Evolutionary conservation across 64 coral and sea anemone genomes (phyloP).

Genomic region (Dendrophyllia cribrosa): DNA sequence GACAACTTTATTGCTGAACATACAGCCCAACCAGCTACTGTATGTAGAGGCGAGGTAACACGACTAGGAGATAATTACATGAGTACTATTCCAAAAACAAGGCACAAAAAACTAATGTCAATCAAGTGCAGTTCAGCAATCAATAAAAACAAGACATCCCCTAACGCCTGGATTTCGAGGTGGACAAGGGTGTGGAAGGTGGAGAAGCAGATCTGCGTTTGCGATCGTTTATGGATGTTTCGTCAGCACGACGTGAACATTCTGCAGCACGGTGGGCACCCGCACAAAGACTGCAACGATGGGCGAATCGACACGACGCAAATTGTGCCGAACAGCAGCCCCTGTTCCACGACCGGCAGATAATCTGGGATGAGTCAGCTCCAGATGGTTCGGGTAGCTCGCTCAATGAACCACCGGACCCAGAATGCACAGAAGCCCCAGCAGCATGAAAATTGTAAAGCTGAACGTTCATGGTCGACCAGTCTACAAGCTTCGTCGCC

Average conservation of each 20-base stretch:
- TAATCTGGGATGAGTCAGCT: not conserved
- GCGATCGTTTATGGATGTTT: not conserved
- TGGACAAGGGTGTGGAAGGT: not conserved
- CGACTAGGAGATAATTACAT: not conserved
- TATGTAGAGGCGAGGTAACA: too few species aligned
- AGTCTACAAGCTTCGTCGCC: constrained; percentile 1
- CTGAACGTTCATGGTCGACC: constrained; percentile 33
- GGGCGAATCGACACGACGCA: not conserved
- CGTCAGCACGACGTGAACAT: not conserved
- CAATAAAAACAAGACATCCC: not conserved
- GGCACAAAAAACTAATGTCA: not conserved
- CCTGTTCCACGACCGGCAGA: constrained; percentile 25
- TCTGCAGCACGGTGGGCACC: not conserved
- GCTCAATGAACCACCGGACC: not conserved
- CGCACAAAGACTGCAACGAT: constrained; percentile 10
- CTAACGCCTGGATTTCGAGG: not conserved
- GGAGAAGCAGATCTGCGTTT: constrained; percentile 4
- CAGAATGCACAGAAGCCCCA: constrained; percentile 15
- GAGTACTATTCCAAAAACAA: too few species aligned
- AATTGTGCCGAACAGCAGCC: not conserved
- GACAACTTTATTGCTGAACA: not conserved
- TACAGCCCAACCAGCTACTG: not conserved
- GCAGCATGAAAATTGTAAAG: constrained; percentile 59
- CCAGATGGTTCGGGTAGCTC: constrained; percentile 8
- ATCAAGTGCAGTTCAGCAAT: not conserved